Conservation (phyloP, 2,888 invertebrate species). For the Pachydiplax longipennis region DNA sequence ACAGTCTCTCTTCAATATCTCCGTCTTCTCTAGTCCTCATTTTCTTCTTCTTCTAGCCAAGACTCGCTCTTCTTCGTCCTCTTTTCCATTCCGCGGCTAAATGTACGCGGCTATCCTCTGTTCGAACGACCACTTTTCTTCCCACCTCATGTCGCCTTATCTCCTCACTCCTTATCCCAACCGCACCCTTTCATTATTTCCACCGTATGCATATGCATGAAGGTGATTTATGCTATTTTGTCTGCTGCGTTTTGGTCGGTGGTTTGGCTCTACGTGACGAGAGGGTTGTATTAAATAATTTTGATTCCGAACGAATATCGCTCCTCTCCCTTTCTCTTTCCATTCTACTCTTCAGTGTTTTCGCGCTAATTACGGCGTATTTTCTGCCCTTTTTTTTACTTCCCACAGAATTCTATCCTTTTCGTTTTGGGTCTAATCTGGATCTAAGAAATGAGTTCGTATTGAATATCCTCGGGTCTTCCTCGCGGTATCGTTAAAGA, state of each 20-base stretch:
- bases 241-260: not conserved
- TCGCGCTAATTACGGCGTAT: not conserved
- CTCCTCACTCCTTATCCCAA: not conserved
- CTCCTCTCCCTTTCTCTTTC: not conserved
- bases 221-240: constrained; percentile 25
- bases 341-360: not conserved
- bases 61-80: not conserved
- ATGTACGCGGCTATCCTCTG: not conserved
- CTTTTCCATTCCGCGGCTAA: not conserved
- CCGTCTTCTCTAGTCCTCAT: not conserved
- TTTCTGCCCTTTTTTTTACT: not conserved
- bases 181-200: constrained; percentile 43
- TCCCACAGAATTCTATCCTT: not conserved
- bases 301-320: not conserved
- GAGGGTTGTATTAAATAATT: not conserved
- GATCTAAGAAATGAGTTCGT: too few relatives aligned
- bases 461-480: too few relatives aligned
- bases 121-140: not conserved
- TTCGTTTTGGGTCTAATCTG: not conserved
- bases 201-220: constrained; percentile 40
- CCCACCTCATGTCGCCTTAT: not conserved
- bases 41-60: not conserved
- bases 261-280: not conserved
- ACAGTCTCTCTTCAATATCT: too few relatives aligned
- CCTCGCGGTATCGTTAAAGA: too few relatives aligned